Base-by-base conservation (phyloP, 2,113 vertebrate genomes). In the Coptodon rendalli region DNA sequence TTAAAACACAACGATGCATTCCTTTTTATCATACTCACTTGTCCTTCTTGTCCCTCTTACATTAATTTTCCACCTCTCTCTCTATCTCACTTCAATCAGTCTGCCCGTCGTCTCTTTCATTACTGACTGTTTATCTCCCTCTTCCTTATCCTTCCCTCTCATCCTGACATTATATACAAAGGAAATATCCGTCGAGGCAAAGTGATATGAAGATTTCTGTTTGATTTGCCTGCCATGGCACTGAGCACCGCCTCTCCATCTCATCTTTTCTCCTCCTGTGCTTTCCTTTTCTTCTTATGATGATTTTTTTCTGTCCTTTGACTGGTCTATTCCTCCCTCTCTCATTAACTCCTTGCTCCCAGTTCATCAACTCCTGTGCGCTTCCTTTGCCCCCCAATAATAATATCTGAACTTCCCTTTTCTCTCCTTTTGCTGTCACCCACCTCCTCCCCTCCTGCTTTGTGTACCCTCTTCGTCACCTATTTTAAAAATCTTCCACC, bases 1-100 rank as follows among this genome's bases (percentile, higher is more conserved):
- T 93, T 93, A 89, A 93, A 94, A 80, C 56, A 88, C 90, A 36
- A 22, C 82, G 57, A 93, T 90, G 83, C 87, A 85, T 79, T 66
- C 12, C 56, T 40, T 50, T 36, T 81, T 50, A 61, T 86, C 78
- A 14, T 79, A 13, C 78, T 38, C 6, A 4, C 76, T 90, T 73
- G 73, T 78, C 34, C 22, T 40, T 27, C 61, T 38, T 56, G 16
- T 43, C 66, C 38, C 19, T 68, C 31, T 68, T 22, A 54, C 34
- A 34, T 83, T 82, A n/a, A 5, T 71, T 52, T 48, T 85, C 31
- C 40, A 5, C 14, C 53, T 80, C 61, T 66, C 71, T 59, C 56
- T 48, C 27, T 9, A 2, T 81, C 57, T 61, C 31, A 4, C 66
- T 36, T 48, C 40, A 31, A 50, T 34, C 73, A 78, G 43, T 24